Percentiles rank a stretch among this genome's conserved stretches.
Conservation (phyloP, 2,888 invertebrate genomes). For the Phoenoteleia sp. region DNA sequence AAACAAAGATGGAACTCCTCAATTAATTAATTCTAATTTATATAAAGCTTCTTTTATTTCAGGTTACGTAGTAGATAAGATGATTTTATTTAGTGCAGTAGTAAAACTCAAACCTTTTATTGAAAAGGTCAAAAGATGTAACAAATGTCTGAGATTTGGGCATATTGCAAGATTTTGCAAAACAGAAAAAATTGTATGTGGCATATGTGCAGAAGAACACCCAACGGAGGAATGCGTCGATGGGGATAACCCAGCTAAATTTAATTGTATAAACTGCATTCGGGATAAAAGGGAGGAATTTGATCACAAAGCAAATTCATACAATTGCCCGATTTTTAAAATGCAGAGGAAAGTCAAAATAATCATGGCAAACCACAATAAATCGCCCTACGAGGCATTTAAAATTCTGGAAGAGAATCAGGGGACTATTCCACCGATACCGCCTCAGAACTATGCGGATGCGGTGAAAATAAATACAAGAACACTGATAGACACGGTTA, state of each 20-base stretch:
- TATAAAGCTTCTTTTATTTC: constrained; percentile 11
- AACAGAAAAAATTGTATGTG: constrained; percentile 1
- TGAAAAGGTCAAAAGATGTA: not conserved
- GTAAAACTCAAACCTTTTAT: not conserved
- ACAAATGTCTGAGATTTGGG: not conserved
- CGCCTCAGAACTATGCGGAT: no score
- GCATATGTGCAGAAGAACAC: no score
- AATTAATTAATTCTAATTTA: not conserved
- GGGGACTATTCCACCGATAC: not conserved
- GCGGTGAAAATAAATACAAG: no score
- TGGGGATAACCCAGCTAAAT: no score
- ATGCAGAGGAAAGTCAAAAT: not conserved
- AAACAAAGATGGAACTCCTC: no score
- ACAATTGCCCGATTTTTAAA: not conserved
- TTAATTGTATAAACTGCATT: constrained; percentile 11
- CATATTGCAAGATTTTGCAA: not conserved
- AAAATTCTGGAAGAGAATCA: not conserved
- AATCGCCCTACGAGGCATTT: not conserved
- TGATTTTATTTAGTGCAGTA: not conserved
- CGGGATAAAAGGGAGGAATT: not conserved
- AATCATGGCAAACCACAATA: not conserved
- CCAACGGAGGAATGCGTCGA: no score
- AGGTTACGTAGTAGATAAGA: not conserved
- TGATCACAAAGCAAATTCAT: not conserved
- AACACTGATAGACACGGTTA: no score